Conservation (phyloP, 2,113 vertebrate species). For the Noctilio leporinus region DNA sequence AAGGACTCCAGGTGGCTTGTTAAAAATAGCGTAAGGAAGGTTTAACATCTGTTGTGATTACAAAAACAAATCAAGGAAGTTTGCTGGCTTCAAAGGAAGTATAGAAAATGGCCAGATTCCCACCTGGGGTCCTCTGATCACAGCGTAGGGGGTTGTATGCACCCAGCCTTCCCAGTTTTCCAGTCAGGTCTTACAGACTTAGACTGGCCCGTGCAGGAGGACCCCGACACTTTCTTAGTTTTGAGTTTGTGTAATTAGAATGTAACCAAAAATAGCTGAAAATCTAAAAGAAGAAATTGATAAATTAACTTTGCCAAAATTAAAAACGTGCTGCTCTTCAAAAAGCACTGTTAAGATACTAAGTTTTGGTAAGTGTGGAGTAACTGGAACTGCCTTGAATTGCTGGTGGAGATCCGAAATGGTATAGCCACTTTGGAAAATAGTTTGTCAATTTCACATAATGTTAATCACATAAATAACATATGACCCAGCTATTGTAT, state of each 20-base stretch:
- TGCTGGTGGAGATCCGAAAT: not conserved
- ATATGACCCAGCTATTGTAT: not conserved
- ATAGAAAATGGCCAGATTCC: no score
- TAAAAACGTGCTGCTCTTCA: not conserved
- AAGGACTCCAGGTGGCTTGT: no score
- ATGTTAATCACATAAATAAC: not conserved
- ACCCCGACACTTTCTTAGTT: not conserved
- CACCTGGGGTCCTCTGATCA: no score
- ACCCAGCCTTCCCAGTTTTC: no score
- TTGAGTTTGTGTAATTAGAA: not conserved
- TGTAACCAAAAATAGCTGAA: not conserved
- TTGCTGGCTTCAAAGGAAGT: no score
- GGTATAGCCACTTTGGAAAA: not conserved
- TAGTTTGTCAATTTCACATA: not conserved
- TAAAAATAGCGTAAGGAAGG: no score
- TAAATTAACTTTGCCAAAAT: not conserved
- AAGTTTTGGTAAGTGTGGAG: not conserved
- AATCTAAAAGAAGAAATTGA: not conserved
- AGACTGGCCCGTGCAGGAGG: no score
- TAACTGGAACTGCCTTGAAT: not conserved
- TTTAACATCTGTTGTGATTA: no score
- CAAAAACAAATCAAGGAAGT: no score
- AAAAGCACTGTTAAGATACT: not conserved
- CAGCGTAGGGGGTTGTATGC: no score
- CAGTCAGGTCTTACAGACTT: no score